A percentile compares a stretch with the other conserved stretches of the same genome.
Evolutionary conservation across 2,113 vertebrate species (phyloP).

Genomic region (Elgaria multicarinata): DNA sequence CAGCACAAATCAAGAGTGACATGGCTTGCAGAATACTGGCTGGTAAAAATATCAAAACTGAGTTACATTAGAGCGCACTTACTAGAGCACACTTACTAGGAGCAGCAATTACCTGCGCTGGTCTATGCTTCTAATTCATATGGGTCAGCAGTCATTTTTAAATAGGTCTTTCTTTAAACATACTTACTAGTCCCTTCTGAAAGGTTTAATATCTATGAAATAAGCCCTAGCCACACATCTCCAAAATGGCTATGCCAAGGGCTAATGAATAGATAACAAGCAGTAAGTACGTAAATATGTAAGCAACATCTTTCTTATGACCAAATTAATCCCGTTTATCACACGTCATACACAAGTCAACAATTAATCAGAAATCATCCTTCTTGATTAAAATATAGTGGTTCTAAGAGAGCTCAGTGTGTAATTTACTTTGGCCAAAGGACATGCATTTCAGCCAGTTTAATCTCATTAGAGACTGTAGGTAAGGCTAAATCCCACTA

Average conservation of each 20-base stretch:
- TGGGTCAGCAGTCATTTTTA: not conserved
- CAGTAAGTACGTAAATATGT: not conserved
- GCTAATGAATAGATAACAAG: not conserved
- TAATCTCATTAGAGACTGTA: not conserved
- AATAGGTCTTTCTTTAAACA: not conserved
- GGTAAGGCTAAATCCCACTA: not conserved
- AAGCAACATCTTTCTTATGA: not conserved
- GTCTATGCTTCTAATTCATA: not conserved
- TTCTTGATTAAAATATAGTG: not conserved
- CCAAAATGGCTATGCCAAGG: not conserved
- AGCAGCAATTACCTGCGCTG: not conserved
- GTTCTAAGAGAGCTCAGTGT: not conserved
- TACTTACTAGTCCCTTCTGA: not conserved
- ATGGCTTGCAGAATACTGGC: constrained; percentile 95
- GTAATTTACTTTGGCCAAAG: not conserved
- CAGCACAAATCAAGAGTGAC: constrained; percentile 95
- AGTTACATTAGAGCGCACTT: accelerated
- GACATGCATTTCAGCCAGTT: not conserved
- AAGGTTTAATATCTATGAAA: not conserved
- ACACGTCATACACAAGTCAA: not conserved
- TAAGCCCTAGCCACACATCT: not conserved
- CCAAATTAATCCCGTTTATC: not conserved
- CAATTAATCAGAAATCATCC: not conserved
- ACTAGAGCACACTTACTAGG: not conserved
- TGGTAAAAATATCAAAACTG: constrained; percentile 60